phyloP scores from a whole-genome alignment of 1,140 invertebrate species.

The Phthorimaea operculella region DNA sequence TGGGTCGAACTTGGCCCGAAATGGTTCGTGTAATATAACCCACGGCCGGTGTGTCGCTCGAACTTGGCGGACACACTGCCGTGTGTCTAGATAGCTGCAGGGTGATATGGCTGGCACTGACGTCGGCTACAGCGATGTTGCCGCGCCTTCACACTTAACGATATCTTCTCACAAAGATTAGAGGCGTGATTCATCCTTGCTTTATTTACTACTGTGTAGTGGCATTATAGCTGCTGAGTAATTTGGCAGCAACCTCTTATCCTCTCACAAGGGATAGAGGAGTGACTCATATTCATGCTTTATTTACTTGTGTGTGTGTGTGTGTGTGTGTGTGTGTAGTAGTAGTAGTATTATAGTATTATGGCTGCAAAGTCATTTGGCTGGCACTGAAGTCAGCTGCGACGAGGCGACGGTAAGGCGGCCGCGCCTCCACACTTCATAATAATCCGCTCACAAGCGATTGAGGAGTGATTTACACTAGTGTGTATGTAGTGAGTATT shows the following conservation, averaged over 20 bases:
- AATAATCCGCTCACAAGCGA: slow-evolving; percentile 32
- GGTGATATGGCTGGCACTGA: slow-evolving; percentile 36
- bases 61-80: too few species aligned
- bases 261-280: too few species aligned
- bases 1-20: too few species aligned
- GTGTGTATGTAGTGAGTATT: background rate
- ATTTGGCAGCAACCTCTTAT: slow-evolving; percentile 31
- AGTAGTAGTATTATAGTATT: background rate
- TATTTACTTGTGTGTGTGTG: too few species aligned
- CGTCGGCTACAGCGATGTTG: slow-evolving; percentile 22
- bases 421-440: slow-evolving; percentile 32
- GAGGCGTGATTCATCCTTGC: background rate
- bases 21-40: too few species aligned
- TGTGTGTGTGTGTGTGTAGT: too few species aligned
- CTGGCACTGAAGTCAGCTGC: slow-evolving; percentile 34
- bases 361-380: too few species aligned
- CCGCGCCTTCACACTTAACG: slow-evolving; percentile 31
- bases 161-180: slow-evolving; percentile 35
- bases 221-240: slow-evolving; percentile 12
- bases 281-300: too few species aligned
- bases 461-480: too few species aligned
- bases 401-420: slow-evolving; percentile 34
- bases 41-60: too few species aligned
- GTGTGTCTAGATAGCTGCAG: slow-evolving; percentile 18
- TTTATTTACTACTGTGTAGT: background rate